Evolutionary conservation across 2,888 invertebrate species (phyloP), one percentile per base, ranked within the genome.

Genomic region (Balanococcus diminutus): DNA sequence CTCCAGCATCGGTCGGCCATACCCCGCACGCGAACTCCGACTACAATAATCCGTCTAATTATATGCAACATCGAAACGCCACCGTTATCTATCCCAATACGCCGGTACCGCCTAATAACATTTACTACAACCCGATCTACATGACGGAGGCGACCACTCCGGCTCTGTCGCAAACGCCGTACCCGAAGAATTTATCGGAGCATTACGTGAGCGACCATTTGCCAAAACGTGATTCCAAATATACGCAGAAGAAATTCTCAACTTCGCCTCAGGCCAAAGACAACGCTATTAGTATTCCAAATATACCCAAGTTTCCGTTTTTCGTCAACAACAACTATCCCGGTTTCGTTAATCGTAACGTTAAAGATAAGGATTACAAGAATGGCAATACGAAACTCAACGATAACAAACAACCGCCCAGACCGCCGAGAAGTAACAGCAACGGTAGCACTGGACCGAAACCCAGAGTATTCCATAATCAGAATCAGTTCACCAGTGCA

Each of bases 131-230:
- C 28, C 72, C 85, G 79, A 75, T 85, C 14, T 85, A 85, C 51
- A 51, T 79, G 85, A 46, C 79, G 28, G 85, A 85, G 32, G 79
- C 85, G 79, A 79, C 85, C 51, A 75, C 67, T 6, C 46, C 85
- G 14, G 32, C 61, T 1, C 2, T 84, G 6, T 28, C 31, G 6
- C 84, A 31, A 9, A 61, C 39, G 3, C 79, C 46, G 28, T 85
- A 85, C 32, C 39, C 85, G 51, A 85, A 85, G n/a, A 85, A 79
- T 51, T 32, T 85, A 14, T 85, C 85, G 51, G 85, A 85, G 16
- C 85, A 39, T 42, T 85, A 39, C 51, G 85, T 85, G 2, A 85
- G 85, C 85, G 85, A 85, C 28, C 85, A 85, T 85, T 31, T 85
- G 28, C 85, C 85, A 32, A 85, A 85, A 46, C 85, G 85, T n/a